Evolutionary conservation across 2,113 vertebrate species (phyloP), one percentile per base, ranked within the genome.

Genomic region (Balaeniceps rex): DNA sequence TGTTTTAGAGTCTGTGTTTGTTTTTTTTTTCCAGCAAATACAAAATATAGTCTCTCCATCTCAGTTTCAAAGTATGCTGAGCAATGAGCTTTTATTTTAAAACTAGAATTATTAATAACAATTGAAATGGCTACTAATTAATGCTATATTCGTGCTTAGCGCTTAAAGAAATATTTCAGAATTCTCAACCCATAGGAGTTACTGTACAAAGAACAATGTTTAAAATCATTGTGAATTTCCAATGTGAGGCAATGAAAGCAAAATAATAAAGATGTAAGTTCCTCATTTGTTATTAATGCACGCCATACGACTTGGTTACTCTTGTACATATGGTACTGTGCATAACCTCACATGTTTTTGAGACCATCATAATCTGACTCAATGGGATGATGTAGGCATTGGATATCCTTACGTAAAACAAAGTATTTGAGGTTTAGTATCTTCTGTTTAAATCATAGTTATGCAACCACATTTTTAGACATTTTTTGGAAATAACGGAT

Each of bases 251-350:
- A 80, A 24, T 3, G 33, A 40, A 33, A 63, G 51, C 42, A 44
- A 68, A 76, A 11, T n/a, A 15, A n/a, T 57, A 31, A 7, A 23
- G 47, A 11, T 51, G 6, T 14, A 46, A 66, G 26, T 44, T 84
- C 60, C 76, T 91, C 2, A 0, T 22, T 86, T 68, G 58, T 26
- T 57, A 8, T 42, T 25, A 49, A 63, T 44, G 87, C 51, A 31
- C 36, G 26, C 49, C 21, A 24, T 26, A 18, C 4, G 1, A 34
- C 24, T 42, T 24, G 31, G 28, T 55, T 17, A 7, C 49, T 36
- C n/a, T 46, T 38, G 42, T 28, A 34, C 10, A 0, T 76, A 24
- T 3, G 15, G 44, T 19, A 15, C 54, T 0, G 0, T 22, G 47
- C 16, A 10, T 75, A 69, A 19, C 60, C 61, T 82, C 42, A 2